A percentile compares a stretch with the other conserved stretches of the same genome.
Evolutionary conservation across 2,888 invertebrate species (phyloP).

Genomic region (Thera britannica): DNA sequence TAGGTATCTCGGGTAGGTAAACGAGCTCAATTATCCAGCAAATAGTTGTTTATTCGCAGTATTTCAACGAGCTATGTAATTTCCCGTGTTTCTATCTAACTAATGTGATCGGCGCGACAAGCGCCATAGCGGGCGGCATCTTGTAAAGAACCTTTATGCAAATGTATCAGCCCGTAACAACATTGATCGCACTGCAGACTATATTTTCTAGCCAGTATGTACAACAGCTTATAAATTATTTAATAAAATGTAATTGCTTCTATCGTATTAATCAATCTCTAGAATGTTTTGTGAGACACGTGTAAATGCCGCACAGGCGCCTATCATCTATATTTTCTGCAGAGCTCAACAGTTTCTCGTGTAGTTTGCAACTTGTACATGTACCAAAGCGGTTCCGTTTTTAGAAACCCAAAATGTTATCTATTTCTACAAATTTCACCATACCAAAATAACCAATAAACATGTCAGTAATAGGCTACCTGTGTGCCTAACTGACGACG

Average conservation of each 20-base stretch:
- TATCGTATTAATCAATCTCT: constrained; percentile 70
- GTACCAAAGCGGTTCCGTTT: no score
- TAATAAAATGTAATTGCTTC: constrained; percentile 70
- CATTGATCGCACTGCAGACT: constrained; percentile 55
- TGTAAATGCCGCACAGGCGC: constrained; percentile 32
- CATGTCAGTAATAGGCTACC: constrained; percentile 5
- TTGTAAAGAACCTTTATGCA: constrained; percentile 75
- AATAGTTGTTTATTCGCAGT: constrained; percentile 73
- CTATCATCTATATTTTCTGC: not conserved
- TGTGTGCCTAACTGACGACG: constrained; percentile 4
- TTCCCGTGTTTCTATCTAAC: constrained; percentile 74
- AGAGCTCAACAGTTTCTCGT: not conserved
- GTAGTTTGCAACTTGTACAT: not conserved
- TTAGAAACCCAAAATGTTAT: constrained; percentile 2
- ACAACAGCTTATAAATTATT: constrained; percentile 69
- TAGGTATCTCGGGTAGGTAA: constrained; percentile 62
- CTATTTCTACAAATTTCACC: constrained; percentile 14
- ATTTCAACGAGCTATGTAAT: constrained; percentile 75
- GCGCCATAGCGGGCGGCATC: constrained; percentile 75
- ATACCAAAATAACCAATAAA: constrained; percentile 25
- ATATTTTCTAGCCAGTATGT: constrained; percentile 41
- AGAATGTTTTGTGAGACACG: constrained; percentile 47
- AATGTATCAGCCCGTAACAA: constrained; percentile 67
- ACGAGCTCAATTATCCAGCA: constrained; percentile 72
- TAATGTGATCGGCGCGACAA: constrained; percentile 75